Evolutionary conservation across 2,113 vertebrate species (phyloP).

Genomic region (Anser brachyrhynchus): DNA sequence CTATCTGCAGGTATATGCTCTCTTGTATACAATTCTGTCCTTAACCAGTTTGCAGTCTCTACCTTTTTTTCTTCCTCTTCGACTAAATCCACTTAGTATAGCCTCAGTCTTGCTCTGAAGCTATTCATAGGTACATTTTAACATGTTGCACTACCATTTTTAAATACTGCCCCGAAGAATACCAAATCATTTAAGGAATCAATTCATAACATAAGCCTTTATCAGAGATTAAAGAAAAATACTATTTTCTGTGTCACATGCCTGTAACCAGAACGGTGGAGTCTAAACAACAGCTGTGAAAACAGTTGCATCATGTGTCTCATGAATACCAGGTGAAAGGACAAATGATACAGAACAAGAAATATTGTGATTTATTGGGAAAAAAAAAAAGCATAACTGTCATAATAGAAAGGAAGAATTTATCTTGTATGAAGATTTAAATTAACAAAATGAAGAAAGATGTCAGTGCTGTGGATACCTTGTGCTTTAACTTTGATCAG

Average conservation of each 20-base stretch:
- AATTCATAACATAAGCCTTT: neutral
- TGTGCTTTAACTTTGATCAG: neutral
- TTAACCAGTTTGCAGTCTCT: neutral
- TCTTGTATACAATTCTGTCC: neutral
- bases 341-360: neutral
- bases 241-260: neutral
- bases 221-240: neutral
- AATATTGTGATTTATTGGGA: neutral
- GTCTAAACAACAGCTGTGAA: neutral
- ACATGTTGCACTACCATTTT: neutral
- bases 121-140: neutral
- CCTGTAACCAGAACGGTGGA: neutral
- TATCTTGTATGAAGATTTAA: neutral
- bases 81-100: neutral
- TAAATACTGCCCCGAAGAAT: neutral
- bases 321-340: neutral
- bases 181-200: neutral
- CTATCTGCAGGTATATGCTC: neutral
- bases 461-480: neutral
- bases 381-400: neutral
- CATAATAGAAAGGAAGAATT: neutral
- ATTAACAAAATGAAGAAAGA: neutral
- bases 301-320: neutral
- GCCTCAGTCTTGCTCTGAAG: neutral
- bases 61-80: rapidly evolving